Evolutionary conservation across 2,888 invertebrate species (phyloP).

Genomic region (Bellardia pandia): DNA sequence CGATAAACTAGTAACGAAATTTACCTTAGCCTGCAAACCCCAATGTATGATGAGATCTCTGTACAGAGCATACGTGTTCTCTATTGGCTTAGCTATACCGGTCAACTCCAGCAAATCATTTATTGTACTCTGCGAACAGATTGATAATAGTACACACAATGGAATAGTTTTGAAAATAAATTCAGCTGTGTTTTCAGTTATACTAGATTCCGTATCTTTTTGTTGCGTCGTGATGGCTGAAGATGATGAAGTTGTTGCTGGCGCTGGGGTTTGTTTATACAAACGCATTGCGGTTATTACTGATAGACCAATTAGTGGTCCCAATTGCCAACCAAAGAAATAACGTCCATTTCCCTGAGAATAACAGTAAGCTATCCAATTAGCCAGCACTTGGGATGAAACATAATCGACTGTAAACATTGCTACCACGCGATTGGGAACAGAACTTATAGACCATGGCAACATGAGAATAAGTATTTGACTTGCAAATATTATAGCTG

Average conservation of each 20-base stretch:
- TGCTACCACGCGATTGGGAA: slow-evolving; percentile 84
- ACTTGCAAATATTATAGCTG: slow-evolving; percentile 92
- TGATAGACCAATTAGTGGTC: slow-evolving; percentile 80
- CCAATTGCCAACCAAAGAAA: slow-evolving; percentile 82
- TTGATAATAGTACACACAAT: slow-evolving; percentile 79
- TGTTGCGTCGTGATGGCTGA: slow-evolving; percentile 49
- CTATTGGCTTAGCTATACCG: slow-evolving; percentile 78
- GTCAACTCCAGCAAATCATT: slow-evolving; percentile 80
- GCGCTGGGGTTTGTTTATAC: slow-evolving; percentile 73
- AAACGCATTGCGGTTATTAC: slow-evolving; percentile 78
- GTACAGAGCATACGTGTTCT: slow-evolving; percentile 79
- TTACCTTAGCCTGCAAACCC: slow-evolving; percentile 80
- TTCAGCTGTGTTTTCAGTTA: slow-evolving; percentile 69
- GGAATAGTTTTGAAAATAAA: slow-evolving; percentile 80
- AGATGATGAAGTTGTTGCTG: slow-evolving; percentile 56
- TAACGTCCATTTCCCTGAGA: slow-evolving; percentile 82
- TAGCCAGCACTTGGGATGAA: slow-evolving; percentile 81
- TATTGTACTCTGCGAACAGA: slow-evolving; percentile 80
- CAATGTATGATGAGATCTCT: slow-evolving; percentile 81
- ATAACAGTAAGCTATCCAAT: slow-evolving; percentile 79
- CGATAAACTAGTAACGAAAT: slow-evolving; percentile 81
- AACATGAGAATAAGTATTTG: slow-evolving; percentile 90
- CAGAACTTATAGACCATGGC: slow-evolving; percentile 87
- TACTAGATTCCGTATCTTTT: slow-evolving; percentile 55
- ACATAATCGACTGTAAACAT: slow-evolving; percentile 81